Conservation (phyloP, 2,797 vertebrate species). For the Mus spretus region DNA sequence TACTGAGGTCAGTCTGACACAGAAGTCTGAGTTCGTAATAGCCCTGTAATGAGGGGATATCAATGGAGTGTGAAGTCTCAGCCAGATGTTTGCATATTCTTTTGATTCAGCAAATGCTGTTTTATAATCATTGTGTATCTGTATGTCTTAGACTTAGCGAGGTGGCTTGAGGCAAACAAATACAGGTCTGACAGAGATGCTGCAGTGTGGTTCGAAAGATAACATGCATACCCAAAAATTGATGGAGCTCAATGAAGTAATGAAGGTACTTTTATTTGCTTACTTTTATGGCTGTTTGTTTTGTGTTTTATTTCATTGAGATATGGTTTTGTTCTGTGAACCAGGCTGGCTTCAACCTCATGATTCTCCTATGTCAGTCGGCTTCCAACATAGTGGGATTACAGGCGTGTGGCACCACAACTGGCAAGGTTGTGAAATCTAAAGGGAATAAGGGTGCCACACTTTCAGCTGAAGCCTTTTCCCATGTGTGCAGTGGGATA, state of each 20-base stretch:
- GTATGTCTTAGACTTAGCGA: neutral
- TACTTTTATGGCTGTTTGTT: neutral
- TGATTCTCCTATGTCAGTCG: neutral
- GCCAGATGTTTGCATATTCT: conserved; percentile 38
- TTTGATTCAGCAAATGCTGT: conserved; percentile 46
- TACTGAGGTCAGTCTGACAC: conserved; percentile 42
- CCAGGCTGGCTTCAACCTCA: neutral
- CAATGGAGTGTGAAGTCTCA: neutral
- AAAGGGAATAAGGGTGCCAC: neutral
- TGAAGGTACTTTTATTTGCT: neutral
- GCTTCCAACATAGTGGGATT: neutral
- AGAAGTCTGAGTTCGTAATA: conserved; percentile 9
- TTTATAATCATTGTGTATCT: neutral
- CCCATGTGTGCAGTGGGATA: neutral
- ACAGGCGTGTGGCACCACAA: neutral
- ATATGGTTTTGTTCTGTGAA: neutral
- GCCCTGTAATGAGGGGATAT: neutral
- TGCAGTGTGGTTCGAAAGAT: conserved; percentile 21
- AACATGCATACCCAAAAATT: neutral
- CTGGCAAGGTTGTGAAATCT: neutral
- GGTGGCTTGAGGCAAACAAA: conserved; percentile 8
- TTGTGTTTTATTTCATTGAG: neutral
- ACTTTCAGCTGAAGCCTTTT: neutral
- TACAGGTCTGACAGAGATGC: neutral
- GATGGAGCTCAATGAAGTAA: neutral